Conservation (phyloP, 2,888 invertebrate genomes). For the Eudasyphora cyanicolor region DNA sequence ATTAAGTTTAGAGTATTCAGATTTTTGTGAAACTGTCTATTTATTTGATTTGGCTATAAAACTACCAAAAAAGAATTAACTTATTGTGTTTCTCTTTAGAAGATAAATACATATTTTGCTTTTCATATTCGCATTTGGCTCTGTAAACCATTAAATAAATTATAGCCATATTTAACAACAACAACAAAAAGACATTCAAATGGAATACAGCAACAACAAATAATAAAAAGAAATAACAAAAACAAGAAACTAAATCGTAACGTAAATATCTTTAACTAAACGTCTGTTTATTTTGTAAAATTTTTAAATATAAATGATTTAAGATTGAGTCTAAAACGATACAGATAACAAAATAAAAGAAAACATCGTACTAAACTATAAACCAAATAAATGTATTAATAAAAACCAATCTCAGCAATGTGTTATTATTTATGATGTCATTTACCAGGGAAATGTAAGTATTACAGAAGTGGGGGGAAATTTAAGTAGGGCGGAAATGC, state of each 20-base stretch:
- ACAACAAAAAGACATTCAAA: neutral
- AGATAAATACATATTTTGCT: conserved; percentile 20
- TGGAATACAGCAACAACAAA: too few relatives aligned
- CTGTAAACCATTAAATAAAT: conserved; percentile 1
- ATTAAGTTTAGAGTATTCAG: neutral
- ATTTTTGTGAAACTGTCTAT: conserved; percentile 2
- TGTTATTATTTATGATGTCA: too few relatives aligned
- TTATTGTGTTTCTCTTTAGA: neutral
- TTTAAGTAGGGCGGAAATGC: too few relatives aligned
- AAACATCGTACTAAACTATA: conserved; percentile 52
- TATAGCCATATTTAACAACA: conserved; percentile 20
- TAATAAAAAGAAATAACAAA: too few relatives aligned
- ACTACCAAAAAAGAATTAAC: conserved; percentile 11
- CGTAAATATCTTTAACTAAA: conserved; percentile 61
- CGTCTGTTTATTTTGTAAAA: conserved; percentile 77
- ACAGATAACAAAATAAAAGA: conserved; percentile 28
- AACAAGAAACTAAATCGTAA: neutral
- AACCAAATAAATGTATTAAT: conserved; percentile 64
- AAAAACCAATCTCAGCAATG: conserved; percentile 37
- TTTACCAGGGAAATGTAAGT: too few relatives aligned
- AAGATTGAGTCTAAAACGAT: conserved; percentile 28
- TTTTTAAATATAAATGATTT: conserved; percentile 72
- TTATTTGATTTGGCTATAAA: neutral
- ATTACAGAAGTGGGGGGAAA: too few relatives aligned
- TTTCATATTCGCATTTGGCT: conserved; percentile 13